phyloP scores from a whole-genome alignment of 2,113 vertebrate genomes.

The Charina bottae region DNA sequence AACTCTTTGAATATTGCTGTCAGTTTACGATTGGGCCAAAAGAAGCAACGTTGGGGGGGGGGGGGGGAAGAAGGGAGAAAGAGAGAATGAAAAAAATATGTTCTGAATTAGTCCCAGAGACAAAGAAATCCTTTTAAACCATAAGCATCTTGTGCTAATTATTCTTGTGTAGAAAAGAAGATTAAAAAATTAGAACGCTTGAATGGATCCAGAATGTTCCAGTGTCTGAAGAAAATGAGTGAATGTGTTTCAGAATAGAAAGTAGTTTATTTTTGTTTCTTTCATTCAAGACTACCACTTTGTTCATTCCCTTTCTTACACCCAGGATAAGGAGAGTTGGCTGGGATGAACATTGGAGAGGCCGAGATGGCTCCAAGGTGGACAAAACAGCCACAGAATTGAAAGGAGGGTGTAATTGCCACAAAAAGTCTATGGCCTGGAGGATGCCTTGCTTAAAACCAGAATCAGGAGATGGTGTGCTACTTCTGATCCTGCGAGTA shows the following conservation, averaged over 20 bases:
- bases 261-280: background rate
- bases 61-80: background rate
- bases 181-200: constrained; percentile 36
- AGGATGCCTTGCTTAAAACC: background rate
- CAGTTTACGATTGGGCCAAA: background rate
- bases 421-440: background rate
- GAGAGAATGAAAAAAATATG: background rate
- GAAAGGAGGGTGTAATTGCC: too few relatives aligned
- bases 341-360: background rate
- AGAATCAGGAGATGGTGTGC: background rate
- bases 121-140: constrained; percentile 29
- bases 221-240: constrained; percentile 21
- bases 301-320: background rate
- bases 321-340: background rate
- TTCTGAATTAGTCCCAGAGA: constrained; percentile 16
- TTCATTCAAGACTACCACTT: background rate
- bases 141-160: constrained; percentile 31
- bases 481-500: background rate
- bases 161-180: constrained; percentile 35
- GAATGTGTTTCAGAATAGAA: constrained; percentile 7
- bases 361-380: background rate
- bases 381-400: background rate
- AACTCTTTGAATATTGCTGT: background rate
- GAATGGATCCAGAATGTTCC: constrained; percentile 22
- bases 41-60: background rate